Base-by-base conservation (phyloP, 2,888 invertebrate species). In the Allacma fusca region DNA sequence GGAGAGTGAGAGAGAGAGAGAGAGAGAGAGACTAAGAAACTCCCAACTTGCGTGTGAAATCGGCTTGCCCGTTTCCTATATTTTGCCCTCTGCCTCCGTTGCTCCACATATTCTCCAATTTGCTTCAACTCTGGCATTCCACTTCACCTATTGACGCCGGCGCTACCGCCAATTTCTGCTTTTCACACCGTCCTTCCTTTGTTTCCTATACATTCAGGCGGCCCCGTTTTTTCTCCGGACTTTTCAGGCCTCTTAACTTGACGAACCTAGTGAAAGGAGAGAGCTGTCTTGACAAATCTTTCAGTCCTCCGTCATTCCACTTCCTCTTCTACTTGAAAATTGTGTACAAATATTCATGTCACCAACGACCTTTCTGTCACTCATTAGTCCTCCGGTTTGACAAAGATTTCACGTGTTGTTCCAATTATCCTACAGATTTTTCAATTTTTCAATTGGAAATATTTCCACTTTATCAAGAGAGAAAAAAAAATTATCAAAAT, bases 101-200 rank as follows among this genome's bases (percentile, higher is more conserved):
- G 65, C 74, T 73, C 70, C 71, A 77, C 70, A 77, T 65, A 77
- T 71, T 64, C 72, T 40, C 77, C 77, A 77, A 75, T 77, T 79
- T 79, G 75, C 79, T 79, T 75, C 75, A 74, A 77, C 75, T 77
- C 68, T 77, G 79, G 74, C 76, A 79, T 70, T 79, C 79, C 78
- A 78, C 78, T 79, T 76, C 72, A 77, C 79, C 77, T 76, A 80
- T 77, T 80, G 79, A 79, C 80, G 80, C 79, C 80, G 80, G 79
- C 80, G 80, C 80, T 79, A 75, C 78, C 73, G 68, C 76, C 78
- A 75, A 73, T 77, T 77, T 77, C 79, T 75, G 44, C 71, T 75
- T 78, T 78, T 76, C 79, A 79, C 79, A 70, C 80, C 77, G 76
- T 76, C 76, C 72, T 73, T 79, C 76, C 80, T 79, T 80, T 79